Evolutionary conservation across 2,113 vertebrate species (phyloP), one percentile per base, ranked within the genome.

Genomic region (Sceloporus undulatus): DNA sequence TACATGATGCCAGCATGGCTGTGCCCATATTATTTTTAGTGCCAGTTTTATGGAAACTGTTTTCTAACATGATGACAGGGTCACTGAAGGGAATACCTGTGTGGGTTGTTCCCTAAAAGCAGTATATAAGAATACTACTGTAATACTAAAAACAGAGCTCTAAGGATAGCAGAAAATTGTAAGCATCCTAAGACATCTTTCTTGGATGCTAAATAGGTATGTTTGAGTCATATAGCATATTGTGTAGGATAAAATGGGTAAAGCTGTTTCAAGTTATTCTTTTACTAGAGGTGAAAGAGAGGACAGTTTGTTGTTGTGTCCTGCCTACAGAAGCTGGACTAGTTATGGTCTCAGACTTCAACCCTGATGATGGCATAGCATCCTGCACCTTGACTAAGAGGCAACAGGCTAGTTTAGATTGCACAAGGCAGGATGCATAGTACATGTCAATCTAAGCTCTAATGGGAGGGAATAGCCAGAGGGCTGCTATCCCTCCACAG

Each of bases 111-210:
- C n/a, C 29, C 10, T 42, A n/a, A 16, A 62, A 14, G 25, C 40
- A 74, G 14, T 59, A 68, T 38, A 68, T 77, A 11, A 40, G 34
- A 0, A 1, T 5, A 25, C 52, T 59, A 85, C 27, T 70, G 23
- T 14, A 40, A 19, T 9, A 23, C 13, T 74, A 40, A 62, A 73
- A 65, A 25, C 10, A 0, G 0, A 65, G 8, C 7, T 40, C 11
- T 54, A n/a, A 87, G 52, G 76, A 25, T 6, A 0, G 0, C 0
- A 2, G 79, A 70, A 42, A 76, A 76, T 29, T 14, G 48, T 40
- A 65, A 23, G 76, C 40, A 65, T 34, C 2, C 34, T 65, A 29
- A 25, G 13, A 29, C 42, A 68, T 5, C 52, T 14, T 11, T 48
- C 48, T 7, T 48, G 48, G 48, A 62, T 62, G 59, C 59, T 18